A percentile compares a stretch with the other conserved stretches of the same genome.
Conservation (phyloP, 2,888 invertebrate species). For the Mesoligia furuncula region DNA sequence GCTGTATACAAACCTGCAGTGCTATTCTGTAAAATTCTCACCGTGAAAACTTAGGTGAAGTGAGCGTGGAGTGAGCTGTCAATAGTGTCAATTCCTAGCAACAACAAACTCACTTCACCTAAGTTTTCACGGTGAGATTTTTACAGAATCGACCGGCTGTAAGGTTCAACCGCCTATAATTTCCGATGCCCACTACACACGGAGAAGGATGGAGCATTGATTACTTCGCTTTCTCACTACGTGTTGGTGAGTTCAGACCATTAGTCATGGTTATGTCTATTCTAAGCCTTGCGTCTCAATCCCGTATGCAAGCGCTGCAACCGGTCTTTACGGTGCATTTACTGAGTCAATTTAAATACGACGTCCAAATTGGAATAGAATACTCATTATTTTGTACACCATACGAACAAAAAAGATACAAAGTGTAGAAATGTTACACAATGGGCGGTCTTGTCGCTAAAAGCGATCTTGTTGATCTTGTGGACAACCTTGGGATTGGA, state of each 20-base stretch:
- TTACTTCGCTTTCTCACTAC: not conserved
- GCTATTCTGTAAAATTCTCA: too few species aligned
- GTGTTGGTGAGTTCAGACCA: not conserved
- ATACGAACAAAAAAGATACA: not conserved
- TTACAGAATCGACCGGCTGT: too few species aligned
- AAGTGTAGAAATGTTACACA: too few species aligned
- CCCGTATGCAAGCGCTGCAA: not conserved
- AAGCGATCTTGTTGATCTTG: not conserved
- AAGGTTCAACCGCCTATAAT: not conserved
- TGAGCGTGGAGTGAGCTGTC: too few species aligned
- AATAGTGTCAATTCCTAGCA: too few species aligned
- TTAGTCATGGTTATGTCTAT: constrained; percentile 3
- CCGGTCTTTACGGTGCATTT: not conserved
- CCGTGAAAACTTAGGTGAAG: too few species aligned
- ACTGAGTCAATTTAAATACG: not conserved
- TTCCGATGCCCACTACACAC: not conserved
- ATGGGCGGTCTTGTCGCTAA: not conserved
- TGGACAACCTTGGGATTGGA: not conserved
- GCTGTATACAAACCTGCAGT: too few species aligned
- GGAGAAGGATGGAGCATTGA: not conserved
- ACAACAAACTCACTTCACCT: too few species aligned
- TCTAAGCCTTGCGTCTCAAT: not conserved
- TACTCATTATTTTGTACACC: not conserved
- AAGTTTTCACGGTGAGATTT: too few species aligned
- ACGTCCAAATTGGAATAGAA: not conserved